Base-by-base conservation (phyloP, 2,888 invertebrate genomes). In the Gerris lacustris region DNA sequence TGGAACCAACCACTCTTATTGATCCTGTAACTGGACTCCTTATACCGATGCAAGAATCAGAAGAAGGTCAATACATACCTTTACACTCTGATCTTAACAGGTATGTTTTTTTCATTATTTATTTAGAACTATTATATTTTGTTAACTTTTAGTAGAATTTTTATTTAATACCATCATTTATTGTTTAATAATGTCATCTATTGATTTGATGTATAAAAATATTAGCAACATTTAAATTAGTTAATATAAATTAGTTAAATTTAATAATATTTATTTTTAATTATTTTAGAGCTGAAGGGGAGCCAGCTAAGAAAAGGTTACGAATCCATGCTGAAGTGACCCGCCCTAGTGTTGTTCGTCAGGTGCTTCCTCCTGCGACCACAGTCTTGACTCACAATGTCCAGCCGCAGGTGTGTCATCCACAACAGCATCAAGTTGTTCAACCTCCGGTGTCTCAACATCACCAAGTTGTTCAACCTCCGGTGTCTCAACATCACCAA, bases 1-100 rank as follows among this genome's bases (percentile, higher is more conserved):
- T 82, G 9, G 88, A 88, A 76, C 86, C 88, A 0, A 85, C 85
- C 77, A 86, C 86, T 5, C 79, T 89, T 18, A 88, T 90, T 66
- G 90, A 90, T 80, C 89, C 90, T 0, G 88, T 89, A 0, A 90
- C 89, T 0, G 90, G 90, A 4, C 81, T 88, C 75, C 80, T 90
- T 47, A 87, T 86, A 71, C 87, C 87, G 0, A 86, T 88, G 85
- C 82, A 86, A 76, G 88, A 88, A 76, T 86, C 86, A 67, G 89
- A 88, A 77, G 89, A 89, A 77, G 87, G 87, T 11, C 85, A 86
- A 75, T 87, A 87, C 78, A 84, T 87, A 71, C 86, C 87, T 2
- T 82, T 87, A 44, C 73, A 74, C 67, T 71, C 75, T 11, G 74
- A 72, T 68, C 72, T 67, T 15, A 70, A 67, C 69, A 73, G 72